A percentile compares a stretch with the other conserved stretches of the same genome.
Evolutionary conservation across 2,797 vertebrate genomes (phyloP).

Genomic region (Uromys caudimaculatus): DNA sequence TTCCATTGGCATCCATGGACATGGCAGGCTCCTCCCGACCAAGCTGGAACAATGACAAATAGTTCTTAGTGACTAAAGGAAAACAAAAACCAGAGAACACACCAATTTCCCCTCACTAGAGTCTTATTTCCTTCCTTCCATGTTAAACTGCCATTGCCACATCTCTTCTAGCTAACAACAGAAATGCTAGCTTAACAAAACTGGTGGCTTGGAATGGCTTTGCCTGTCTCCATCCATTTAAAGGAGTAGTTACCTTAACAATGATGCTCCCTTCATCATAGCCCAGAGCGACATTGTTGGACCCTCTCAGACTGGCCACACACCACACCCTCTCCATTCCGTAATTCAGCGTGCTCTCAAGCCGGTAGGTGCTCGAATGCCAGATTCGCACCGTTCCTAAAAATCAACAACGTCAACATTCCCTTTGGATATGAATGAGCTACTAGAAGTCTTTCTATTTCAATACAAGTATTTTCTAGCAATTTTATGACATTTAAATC

Average conservation of each 20-base stretch:
- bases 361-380: conserved; percentile 98
- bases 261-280: conserved; percentile 99
- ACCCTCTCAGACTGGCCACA: conserved; percentile 95
- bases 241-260: conserved; percentile 92
- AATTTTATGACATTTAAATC: conserved; percentile 19
- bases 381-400: conserved; percentile 98
- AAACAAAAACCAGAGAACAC: conserved; percentile 42
- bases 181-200: conserved; percentile 40
- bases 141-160: neutral
- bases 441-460: conserved; percentile 9
- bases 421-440: neutral
- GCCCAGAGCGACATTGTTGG: conserved; percentile 97
- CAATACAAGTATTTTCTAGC: conserved; percentile 23
- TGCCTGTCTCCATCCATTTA: neutral
- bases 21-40: conserved; percentile 98
- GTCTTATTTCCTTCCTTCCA: conserved; percentile 35
- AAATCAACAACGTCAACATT: neutral
- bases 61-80: conserved; percentile 44
- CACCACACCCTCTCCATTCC: conserved; percentile 99
- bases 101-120: neutral
- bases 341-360: conserved; percentile 98
- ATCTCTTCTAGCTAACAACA: conserved; percentile 18
- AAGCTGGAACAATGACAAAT: conserved; percentile 88
- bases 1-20: conserved; percentile 99
- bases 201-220: neutral